Conservation (phyloP, 1,140 invertebrate species). For the Parasteatoda tepidariorum region DNA sequence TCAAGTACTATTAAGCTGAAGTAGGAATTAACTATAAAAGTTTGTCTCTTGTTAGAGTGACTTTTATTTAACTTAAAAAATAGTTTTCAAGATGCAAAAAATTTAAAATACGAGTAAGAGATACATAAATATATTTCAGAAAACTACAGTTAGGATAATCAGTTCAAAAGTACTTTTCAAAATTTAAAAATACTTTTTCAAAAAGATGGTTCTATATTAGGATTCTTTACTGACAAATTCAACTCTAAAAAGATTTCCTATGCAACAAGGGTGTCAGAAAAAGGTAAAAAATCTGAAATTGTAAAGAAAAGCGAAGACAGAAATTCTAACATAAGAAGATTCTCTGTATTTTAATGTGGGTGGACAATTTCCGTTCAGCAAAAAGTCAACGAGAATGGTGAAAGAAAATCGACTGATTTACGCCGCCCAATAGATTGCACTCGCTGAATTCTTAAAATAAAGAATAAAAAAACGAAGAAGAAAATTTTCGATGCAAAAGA, state of each 20-base stretch:
- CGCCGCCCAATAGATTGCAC: constrained; percentile 52
- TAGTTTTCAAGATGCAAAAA: no score
- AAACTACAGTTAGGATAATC: neutral
- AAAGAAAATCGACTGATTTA: constrained; percentile 58
- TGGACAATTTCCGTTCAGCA: constrained; percentile 35
- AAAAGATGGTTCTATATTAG: neutral
- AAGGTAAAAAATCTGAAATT: constrained; percentile 22
- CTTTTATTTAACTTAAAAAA: no score
- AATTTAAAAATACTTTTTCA: neutral
- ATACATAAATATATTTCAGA: neutral
- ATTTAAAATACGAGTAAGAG: no score
- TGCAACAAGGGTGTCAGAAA: no score
- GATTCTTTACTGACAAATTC: neutral
- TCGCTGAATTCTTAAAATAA: constrained; percentile 45
- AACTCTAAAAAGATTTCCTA: neutral
- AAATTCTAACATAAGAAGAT: constrained; percentile 48
- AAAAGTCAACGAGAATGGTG: constrained; percentile 42
- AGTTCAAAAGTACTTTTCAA: neutral
- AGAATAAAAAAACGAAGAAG: constrained; percentile 14
- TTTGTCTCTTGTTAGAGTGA: no score
- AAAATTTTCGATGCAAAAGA: constrained; percentile 43
- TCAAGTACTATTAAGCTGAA: no score
- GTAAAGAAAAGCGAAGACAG: constrained; percentile 45
- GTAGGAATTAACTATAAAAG: no score
- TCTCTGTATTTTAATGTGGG: constrained; percentile 52